Percentiles rank a stretch among this genome's conserved stretches.
phyloP scores from a whole-genome alignment of 1,140 invertebrate species.

The Lutraria rhynchaena region DNA sequence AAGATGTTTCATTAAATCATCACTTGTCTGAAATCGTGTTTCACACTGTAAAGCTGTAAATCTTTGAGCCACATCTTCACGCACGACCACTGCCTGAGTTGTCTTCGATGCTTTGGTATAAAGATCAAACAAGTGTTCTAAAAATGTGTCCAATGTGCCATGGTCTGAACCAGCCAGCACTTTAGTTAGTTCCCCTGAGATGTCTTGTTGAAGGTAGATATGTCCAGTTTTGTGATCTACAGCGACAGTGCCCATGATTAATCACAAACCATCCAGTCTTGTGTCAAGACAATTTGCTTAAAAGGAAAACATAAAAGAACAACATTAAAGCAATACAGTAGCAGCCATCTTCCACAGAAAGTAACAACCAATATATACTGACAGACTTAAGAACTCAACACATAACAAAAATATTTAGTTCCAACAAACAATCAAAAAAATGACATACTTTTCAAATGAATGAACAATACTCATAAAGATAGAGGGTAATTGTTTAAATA shows the following conservation, averaged over 20 bases:
- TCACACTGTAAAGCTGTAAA: slow-evolving; percentile 44
- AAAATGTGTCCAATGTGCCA: slow-evolving; percentile 37
- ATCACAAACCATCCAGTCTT: no score
- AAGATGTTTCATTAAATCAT: slow-evolving; percentile 52
- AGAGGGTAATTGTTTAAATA: no score
- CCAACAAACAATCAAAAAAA: no score
- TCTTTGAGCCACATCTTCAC: slow-evolving; percentile 42
- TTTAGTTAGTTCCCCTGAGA: slow-evolving; percentile 24
- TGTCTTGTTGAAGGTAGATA: slow-evolving; percentile 42
- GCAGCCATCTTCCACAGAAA: no score
- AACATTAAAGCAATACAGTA: no score
- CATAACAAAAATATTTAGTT: no score
- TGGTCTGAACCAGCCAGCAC: slow-evolving; percentile 11
- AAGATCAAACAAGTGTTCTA: slow-evolving; percentile 47
- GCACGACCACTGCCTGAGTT: slow-evolving; percentile 11
- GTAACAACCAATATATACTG: no score
- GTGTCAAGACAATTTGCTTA: no score
- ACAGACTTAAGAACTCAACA: no score
- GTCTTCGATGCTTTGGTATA: slow-evolving; percentile 26
- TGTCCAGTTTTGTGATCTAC: slow-evolving; percentile 8
- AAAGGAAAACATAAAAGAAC: no score
- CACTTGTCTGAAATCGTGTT: slow-evolving; percentile 39
- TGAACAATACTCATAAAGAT: no score
- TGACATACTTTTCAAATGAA: no score
- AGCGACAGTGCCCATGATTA: slow-evolving; percentile 32